Evolutionary conservation across 2,888 invertebrate genomes (phyloP).

Genomic region (Zele albiditarsus): DNA sequence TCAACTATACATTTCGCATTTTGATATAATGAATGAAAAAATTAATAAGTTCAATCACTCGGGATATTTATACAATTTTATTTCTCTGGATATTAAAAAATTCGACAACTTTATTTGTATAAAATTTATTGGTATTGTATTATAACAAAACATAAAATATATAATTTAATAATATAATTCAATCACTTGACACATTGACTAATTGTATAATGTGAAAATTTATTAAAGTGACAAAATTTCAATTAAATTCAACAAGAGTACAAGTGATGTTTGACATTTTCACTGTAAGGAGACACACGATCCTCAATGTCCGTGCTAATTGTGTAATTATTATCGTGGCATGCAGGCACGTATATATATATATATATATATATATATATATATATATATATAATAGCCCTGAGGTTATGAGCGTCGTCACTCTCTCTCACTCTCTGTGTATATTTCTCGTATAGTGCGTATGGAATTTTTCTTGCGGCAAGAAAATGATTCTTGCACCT

Average conservation of each 20-base stretch:
- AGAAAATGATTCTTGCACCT: constrained; percentile 47
- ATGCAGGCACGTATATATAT: constrained; percentile 35
- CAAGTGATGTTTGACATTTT: constrained; percentile 8
- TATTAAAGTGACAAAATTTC: constrained; percentile 46
- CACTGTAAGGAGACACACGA: background rate
- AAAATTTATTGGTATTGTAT: background rate
- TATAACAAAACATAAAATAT: background rate
- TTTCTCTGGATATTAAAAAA: no score
- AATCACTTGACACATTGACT: constrained; percentile 5
- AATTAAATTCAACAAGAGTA: constrained; percentile 43
- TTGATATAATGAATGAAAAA: no score
- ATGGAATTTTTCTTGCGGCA: constrained; percentile 38
- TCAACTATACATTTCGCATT: no score
- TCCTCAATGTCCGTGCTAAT: constrained; percentile 40
- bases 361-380: constrained; percentile 3
- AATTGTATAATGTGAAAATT: constrained; percentile 23
- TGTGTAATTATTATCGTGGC: constrained; percentile 51
- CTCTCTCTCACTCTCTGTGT: background rate
- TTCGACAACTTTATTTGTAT: no score
- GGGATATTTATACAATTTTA: no score
- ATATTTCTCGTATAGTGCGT: constrained; percentile 14
- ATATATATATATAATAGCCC: constrained; percentile 20
- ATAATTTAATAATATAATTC: constrained; percentile 32
- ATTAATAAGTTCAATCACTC: no score
- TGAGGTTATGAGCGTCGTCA: constrained; percentile 36